Conservation (phyloP, 2,888 invertebrate species). For the Orthosia gracilis region DNA sequence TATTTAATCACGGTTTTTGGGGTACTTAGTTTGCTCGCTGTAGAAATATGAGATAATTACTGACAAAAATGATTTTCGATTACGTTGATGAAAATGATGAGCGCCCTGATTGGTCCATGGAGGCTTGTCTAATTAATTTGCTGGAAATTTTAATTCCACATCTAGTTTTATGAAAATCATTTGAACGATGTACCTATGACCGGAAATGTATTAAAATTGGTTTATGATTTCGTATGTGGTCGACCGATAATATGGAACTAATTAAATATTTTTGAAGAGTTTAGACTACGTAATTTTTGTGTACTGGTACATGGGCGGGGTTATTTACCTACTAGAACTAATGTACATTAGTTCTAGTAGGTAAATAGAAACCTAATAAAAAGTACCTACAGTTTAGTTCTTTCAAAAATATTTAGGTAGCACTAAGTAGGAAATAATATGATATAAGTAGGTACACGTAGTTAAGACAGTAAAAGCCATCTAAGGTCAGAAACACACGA, state of each 20-base stretch:
- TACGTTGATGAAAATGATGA: slow-evolving; percentile 78
- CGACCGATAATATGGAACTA: slow-evolving; percentile 29
- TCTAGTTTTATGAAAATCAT: slow-evolving; percentile 64
- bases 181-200: slow-evolving; percentile 30
- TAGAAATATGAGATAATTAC: slow-evolving; percentile 88
- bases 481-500: neutral
- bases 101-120: slow-evolving; percentile 64
- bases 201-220: slow-evolving; percentile 58
- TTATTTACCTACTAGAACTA: neutral
- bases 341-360: too few relatives aligned
- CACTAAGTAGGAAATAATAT: neutral
- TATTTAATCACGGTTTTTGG: slow-evolving; percentile 89
- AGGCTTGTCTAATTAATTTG: slow-evolving; percentile 68
- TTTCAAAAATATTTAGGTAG: too few relatives aligned
- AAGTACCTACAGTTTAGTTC: too few relatives aligned
- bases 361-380: too few relatives aligned
- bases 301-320: too few relatives aligned
- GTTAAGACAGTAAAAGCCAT: slow-evolving; percentile 8
- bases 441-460: neutral
- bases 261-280: slow-evolving; percentile 35
- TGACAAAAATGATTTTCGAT: slow-evolving; percentile 86
- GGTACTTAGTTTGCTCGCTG: slow-evolving; percentile 83
- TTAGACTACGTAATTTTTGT: slow-evolving; percentile 20
- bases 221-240: slow-evolving; percentile 40
- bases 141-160: slow-evolving; percentile 59